Evolutionary conservation across 2,888 invertebrate species (phyloP).

Genomic region (Xestia xanthographa): DNA sequence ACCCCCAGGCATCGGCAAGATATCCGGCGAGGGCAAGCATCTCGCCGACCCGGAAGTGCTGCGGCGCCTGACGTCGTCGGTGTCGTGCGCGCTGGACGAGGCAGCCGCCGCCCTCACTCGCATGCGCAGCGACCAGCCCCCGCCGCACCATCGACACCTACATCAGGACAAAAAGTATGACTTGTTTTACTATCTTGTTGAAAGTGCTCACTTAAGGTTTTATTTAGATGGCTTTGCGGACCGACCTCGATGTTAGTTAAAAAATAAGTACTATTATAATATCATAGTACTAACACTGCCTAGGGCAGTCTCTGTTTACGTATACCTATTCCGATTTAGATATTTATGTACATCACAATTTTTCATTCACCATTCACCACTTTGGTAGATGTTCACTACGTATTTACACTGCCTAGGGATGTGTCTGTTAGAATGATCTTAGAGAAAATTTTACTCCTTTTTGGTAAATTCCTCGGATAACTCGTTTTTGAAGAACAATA

Average conservation of each 20-base stretch:
- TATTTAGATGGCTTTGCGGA: not conserved
- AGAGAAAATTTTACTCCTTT: not conserved
- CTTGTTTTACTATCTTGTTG: not conserved
- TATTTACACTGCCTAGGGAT: no score
- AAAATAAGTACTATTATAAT: not conserved
- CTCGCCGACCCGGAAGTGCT: slow-evolving; percentile 97
- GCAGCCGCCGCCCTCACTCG: slow-evolving; percentile 98
- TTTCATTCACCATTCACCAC: no score
- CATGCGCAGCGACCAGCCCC: slow-evolving; percentile 97
- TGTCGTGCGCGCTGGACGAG: slow-evolving; percentile 98
- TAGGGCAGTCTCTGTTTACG: not conserved
- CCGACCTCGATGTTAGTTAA: not conserved
- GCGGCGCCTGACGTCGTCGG: slow-evolving; percentile 96
- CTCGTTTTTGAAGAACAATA: not conserved
- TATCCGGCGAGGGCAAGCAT: slow-evolving; percentile 95
- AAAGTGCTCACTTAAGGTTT: not conserved
- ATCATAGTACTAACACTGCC: not conserved
- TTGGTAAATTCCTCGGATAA: no score
- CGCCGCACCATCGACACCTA: slow-evolving; percentile 89
- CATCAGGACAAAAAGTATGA: slow-evolving; percentile 87
- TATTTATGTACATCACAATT: not conserved
- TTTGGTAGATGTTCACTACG: no score
- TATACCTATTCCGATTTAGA: not conserved
- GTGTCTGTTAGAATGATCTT: not conserved
- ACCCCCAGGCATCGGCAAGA: slow-evolving; percentile 94